Percentiles rank a stretch among this genome's conserved stretches.
Evolutionary conservation across 2,797 vertebrate genomes (phyloP).

Genomic region (Pangasius macronema): DNA sequence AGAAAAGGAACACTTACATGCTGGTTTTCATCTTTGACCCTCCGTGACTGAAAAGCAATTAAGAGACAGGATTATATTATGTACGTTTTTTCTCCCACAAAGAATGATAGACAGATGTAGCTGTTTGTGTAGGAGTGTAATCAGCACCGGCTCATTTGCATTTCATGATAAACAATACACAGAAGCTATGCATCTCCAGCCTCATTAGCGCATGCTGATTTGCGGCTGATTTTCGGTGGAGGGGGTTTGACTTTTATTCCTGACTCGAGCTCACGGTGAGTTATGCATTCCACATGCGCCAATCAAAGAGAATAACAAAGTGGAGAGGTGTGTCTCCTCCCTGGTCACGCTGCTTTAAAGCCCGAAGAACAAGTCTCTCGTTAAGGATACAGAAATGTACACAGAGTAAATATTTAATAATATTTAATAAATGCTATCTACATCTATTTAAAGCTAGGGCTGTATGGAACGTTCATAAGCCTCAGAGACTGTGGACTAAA

Average conservation of each 20-base stretch:
- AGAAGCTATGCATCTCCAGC: constrained; percentile 48
- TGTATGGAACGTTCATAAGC: background rate
- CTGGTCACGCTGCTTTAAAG: constrained; percentile 13
- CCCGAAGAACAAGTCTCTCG: background rate
- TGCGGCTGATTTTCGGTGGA: constrained; percentile 38
- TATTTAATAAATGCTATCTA: too few species aligned
- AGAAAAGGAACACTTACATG: constrained; percentile 72
- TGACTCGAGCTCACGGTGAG: constrained; percentile 20
- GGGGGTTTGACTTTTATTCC: constrained; percentile 51
- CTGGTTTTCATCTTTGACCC: constrained; percentile 86
- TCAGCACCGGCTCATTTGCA: constrained; percentile 55
- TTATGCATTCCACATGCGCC: constrained; percentile 39
- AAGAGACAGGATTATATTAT: constrained; percentile 58
- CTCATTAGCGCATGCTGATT: constrained; percentile 55
- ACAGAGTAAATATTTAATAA: background rate
- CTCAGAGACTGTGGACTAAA: background rate
- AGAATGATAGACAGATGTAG: constrained; percentile 52
- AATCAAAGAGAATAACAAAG: constrained; percentile 44
- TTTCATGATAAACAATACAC: constrained; percentile 57
- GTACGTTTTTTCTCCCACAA: constrained; percentile 42
- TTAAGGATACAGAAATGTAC: background rate
- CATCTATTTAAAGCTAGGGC: background rate
- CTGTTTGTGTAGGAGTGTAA: constrained; percentile 52
- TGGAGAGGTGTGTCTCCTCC: background rate
- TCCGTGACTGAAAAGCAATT: constrained; percentile 88